These are phyloP conservation scores for Calameuta idolon DNA, from an alignment of 2,888 invertebrate genomes.

Conservation along the genomic window DNA sequence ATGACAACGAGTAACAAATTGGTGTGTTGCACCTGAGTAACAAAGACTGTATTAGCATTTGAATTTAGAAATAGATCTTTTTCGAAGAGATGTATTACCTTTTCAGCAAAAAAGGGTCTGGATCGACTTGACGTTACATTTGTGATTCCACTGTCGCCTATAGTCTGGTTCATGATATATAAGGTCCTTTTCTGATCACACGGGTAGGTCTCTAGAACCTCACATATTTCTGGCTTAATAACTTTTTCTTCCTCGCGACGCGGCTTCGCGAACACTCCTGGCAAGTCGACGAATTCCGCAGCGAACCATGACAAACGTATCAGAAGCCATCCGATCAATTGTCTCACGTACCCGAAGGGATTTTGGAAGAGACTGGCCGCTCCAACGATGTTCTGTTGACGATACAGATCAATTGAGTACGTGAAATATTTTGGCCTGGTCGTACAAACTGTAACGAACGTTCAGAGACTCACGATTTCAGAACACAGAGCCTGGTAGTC, in stretches of 20 bases:
- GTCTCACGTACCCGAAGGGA: conserved; percentile 59
- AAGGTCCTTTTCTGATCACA: conserved; percentile 81
- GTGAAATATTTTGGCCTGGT: neutral
- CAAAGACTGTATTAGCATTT: neutral
- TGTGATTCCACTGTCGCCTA: conserved; percentile 62
- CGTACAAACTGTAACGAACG: neutral
- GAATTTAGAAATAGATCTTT: neutral
- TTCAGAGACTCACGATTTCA: conserved; percentile 57
- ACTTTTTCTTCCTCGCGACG: conserved; percentile 63
- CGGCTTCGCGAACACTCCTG: conserved; percentile 48
- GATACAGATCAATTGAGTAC: neutral
- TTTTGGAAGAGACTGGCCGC: conserved; percentile 47
- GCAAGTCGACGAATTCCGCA: conserved; percentile 54
- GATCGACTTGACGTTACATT: conserved; percentile 66
- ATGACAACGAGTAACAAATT: conserved; percentile 84
- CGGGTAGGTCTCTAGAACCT: conserved; percentile 67
- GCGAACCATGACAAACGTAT: conserved; percentile 60
- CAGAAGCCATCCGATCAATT: conserved; percentile 62
- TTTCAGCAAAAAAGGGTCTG: conserved; percentile 77
- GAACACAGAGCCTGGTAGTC: conserved; percentile 88
- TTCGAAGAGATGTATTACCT: conserved; percentile 55
- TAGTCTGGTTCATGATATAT: conserved; percentile 76
- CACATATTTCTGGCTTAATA: conserved; percentile 47
- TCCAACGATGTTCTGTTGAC: conserved; percentile 30
- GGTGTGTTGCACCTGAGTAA: conserved; percentile 74